Evolutionary conservation across 2,113 vertebrate species (phyloP), one percentile per base, ranked within the genome.

Genomic region (Cavia porcellus): DNA sequence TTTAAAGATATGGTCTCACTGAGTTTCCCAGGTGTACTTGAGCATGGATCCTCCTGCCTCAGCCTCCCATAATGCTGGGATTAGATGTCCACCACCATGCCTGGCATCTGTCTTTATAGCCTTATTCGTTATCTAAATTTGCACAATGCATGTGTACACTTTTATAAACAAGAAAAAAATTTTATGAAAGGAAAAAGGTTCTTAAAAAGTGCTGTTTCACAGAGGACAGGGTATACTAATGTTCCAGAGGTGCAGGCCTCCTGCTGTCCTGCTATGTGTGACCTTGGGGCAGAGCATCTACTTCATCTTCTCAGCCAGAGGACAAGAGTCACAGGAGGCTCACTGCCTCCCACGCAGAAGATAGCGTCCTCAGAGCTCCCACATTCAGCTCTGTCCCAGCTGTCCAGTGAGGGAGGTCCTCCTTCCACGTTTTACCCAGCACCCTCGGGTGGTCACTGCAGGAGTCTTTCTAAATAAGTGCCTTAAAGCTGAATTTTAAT

Each of bases 401-500:
- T 14, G 15, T 22, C 82, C 4, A 0, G 1, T 12, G 13, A 19
- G n/a, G 45, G 24, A 35, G 20, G 50, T 35, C 66, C 55, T n/a
- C 20, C 8, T 0, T 47, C 47, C 17, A 30, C 3, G 25, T 52
- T 20, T 66, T 50, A 47, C n/a, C 24, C 2, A 55, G 19, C 19
- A 32, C 35, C 47, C 17, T 57, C 57, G 38, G 47, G 4, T 28
- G 12, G 64, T 85, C 59, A 25, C 77, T 62, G 17, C 8, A 61
- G 90, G 35, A 81, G 20, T 61, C 80, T 77, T 89, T 79, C 64
- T 91, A 30, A 68, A 82, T 45, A 47, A 82, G 11, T 70, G 35
- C 52, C n/a, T 84, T 32, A 25, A 52, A 45, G 30, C 42, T 83
- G 38, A 61, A 82, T 92, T 93, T 91, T 89, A 95, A 72, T 52